Evolutionary conservation across 2,797 vertebrate genomes (phyloP), one percentile per base, ranked within the genome.

Genomic region (Cossypha dichroa): DNA sequence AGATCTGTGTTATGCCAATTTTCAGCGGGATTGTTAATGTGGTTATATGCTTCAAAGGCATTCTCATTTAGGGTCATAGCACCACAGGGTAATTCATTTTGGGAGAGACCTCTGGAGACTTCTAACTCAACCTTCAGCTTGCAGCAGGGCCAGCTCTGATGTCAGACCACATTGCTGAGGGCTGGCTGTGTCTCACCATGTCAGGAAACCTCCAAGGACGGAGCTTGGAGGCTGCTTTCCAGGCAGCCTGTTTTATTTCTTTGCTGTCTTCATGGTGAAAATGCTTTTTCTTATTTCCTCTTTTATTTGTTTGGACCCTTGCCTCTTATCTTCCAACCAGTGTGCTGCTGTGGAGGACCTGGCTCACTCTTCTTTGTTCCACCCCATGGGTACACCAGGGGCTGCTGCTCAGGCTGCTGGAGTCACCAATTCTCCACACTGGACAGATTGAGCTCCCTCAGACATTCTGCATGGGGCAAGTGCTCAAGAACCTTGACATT

Each of bases 361-460:
- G 25, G 9, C 12, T 76, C 33, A 23, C 1, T 56, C 28, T 40
- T 48, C 31, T 60, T 51, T 13, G 14, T 66, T 36, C 10, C 29
- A 36, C 6, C 10, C 33, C 20, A 4, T 2, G 36, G 20, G 15
- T 33, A 33, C 13, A 9, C 28, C 5, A 5, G 4, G 7, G 17
- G 8, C 43, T 80, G 23, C 41, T 64, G 38, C 1, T n/a, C 55
- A 29, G n/a, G 14, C 11, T 1, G 1, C 22, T 43, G 33, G 51
- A 86, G 8, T 9, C 51, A 14, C 25, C 3, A 33, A 2, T 51
- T 54, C 25, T 11, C 31, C 31, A 31, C 6, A 3, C 25, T 4
- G 29, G 11, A n/a, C 11, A 46, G 69, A 13, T 4, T 0, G 0
- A 73, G 8, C 11, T 85, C 36, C 36, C 15, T 49, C 29, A 29